These are phyloP conservation scores for Eueides isabella DNA, from an alignment of 1,140 invertebrate species.

Conservation along the genomic window DNA sequence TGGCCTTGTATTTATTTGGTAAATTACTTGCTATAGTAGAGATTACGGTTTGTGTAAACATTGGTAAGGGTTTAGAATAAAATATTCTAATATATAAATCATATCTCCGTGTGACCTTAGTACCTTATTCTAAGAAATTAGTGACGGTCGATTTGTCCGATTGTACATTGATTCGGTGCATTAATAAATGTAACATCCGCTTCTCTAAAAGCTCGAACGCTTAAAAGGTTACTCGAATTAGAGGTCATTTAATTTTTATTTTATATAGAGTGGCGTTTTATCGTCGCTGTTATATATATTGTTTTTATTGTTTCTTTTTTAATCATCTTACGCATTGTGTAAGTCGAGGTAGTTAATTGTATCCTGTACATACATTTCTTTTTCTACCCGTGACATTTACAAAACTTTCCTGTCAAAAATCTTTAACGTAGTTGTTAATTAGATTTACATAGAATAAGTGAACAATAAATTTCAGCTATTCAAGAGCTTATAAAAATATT, in stretches of 20 bases:
- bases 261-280: no score
- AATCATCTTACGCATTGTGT: no score
- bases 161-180: neutral
- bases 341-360: no score
- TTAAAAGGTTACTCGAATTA: conserved; percentile 19
- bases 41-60: neutral
- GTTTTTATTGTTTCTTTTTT: no score
- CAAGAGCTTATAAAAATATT: no score
- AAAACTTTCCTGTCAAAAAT: no score
- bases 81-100: conserved; percentile 1
- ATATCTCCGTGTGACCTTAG: neutral
- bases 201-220: neutral
- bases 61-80: neutral
- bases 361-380: no score
- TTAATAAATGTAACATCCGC: conserved; percentile 19
- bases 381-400: no score
- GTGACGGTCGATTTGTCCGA: neutral
- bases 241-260: neutral
- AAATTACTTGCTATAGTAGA: no score
- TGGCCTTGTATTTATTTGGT: no score
- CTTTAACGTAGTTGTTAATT: no score
- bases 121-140: conserved; percentile 12
- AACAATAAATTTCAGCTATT: neutral
- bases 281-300: neutral
- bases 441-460: no score